Percentiles rank a stretch among this genome's conserved stretches.
These are phyloP conservation scores for Peromyscus maniculatus DNA, from an alignment of 2,113 vertebrate species.

Conservation along the genomic window DNA sequence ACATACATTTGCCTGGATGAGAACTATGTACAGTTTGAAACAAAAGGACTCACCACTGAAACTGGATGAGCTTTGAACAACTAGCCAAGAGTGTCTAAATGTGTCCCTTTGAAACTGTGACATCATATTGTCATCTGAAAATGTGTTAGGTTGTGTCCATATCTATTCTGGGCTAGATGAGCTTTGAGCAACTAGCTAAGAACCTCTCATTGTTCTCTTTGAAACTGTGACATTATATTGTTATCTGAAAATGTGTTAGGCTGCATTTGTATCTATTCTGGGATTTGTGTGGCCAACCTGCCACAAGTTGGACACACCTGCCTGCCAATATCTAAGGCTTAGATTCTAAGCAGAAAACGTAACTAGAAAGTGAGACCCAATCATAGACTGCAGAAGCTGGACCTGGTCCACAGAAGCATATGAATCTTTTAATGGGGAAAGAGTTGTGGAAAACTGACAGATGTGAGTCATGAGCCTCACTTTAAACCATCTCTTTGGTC, in stretches of 20 bases:
- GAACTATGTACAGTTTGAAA: neutral
- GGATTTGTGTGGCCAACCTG: too few species aligned
- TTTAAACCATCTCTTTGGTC: neutral
- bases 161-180: neutral
- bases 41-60: neutral
- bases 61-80: neutral
- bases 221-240: neutral
- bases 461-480: neutral
- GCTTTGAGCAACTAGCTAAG: neutral
- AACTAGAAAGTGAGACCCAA: rapidly evolving
- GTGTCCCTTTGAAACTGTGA: neutral
- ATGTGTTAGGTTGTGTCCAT: neutral
- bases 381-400: neutral
- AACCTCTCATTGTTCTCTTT: too few species aligned
- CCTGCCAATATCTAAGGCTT: neutral
- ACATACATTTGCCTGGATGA: neutral
- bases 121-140: neutral
- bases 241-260: too few species aligned
- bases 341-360: neutral
- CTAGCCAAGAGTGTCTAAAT: neutral
- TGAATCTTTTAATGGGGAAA: neutral
- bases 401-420: rapidly evolving
- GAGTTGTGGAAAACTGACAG: neutral
- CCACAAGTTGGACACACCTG: neutral
- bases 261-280: neutral